Evolutionary conservation across 2,797 vertebrate species (phyloP), one percentile per base, ranked within the genome.

Genomic region (Schizopygopsis malacanthus): DNA sequence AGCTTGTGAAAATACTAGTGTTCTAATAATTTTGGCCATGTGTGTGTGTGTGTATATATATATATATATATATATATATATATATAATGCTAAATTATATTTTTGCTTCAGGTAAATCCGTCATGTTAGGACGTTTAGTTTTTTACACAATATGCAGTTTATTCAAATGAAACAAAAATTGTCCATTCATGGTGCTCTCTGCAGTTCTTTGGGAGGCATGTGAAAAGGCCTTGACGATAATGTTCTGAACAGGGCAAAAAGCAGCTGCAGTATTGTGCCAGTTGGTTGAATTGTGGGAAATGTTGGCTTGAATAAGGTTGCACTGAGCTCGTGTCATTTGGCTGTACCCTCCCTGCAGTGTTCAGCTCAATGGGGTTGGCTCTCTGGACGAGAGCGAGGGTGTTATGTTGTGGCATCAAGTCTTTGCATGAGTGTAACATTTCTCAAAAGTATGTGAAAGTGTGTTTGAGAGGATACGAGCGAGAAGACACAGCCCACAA

Each of bases 261-360:
- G n/a, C 33, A 45, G 20, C 25, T 50, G 10, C 28, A 47, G n/a
- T 33, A 56, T 45, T 82, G 37, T 72, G 39, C 37, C 10, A 82
- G n/a, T 56, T 20, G 52, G n/a, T 59, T 39, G n/a, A 59, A 33
- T 72, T 82, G n/a, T 82, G 39, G 52, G 52, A 82, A 82, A 71
- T 28, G n/a, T 43, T 82, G 50, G 37, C 59, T 18, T 47, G 37
- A 79, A 61, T 65, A 25, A 65, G 41, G 15, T 47, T 79, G 78
- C 56, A 63, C 28, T 79, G 67, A 82, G 33, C 20, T 50, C 0
- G 1, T 78, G 37, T 43, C 15, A 9, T 28, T 43, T 79, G 54
- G 22, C 15, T 43, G 37, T 25, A 61, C 22, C 22, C 13, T 79
- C 22, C 2, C 37, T 61, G 7, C 9, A 8, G 76, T 25, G 13